These are phyloP conservation scores for Phrynosoma platyrhinos DNA, from an alignment of 2,113 vertebrate genomes.

Conservation along the genomic window DNA sequence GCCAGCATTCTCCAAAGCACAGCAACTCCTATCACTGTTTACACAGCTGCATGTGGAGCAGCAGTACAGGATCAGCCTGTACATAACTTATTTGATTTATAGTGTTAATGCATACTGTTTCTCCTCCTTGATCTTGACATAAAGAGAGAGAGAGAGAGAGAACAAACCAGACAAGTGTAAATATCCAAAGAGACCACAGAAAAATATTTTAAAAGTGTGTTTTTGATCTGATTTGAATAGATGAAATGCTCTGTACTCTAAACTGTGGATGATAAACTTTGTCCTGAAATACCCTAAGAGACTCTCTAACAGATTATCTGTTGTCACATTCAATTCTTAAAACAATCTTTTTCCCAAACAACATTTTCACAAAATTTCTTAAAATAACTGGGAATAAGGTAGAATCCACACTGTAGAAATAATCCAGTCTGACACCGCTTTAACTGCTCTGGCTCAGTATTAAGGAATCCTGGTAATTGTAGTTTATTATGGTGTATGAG, in stretches of 20 bases:
- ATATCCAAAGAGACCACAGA: background rate
- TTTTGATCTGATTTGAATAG: constrained; percentile 14
- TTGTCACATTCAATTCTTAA: background rate
- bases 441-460: too few species aligned
- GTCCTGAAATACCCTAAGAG: background rate
- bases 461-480: too few species aligned
- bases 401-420: background rate
- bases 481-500: too few species aligned
- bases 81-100: constrained; percentile 3
- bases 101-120: background rate
- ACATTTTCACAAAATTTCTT: background rate
- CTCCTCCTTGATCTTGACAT: background rate
- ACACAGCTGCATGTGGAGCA: constrained; percentile 7
- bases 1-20: background rate
- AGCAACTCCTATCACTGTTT: background rate
- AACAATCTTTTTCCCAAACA: background rate
- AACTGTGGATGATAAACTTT: background rate
- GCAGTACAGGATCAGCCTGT: background rate
- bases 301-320: background rate
- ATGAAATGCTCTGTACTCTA: constrained; percentile 9
- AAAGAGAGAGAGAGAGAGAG: background rate
- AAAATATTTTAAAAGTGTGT: background rate
- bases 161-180: background rate
- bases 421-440: too few species aligned
- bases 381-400: background rate